These are phyloP conservation scores for Nymphalis c-album DNA, from an alignment of 2,888 invertebrate species.

Conservation along the genomic window DNA sequence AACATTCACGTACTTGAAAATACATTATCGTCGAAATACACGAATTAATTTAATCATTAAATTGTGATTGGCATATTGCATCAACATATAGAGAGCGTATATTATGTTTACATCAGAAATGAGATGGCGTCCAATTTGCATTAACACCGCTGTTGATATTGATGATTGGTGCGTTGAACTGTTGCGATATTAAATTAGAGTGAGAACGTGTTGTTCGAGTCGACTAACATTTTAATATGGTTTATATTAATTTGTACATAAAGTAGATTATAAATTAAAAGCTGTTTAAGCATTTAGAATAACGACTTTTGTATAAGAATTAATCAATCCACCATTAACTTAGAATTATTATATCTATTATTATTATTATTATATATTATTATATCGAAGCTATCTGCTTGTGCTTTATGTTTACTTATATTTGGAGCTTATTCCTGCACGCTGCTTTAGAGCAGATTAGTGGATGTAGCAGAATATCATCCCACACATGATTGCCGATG, in stretches of 20 bases:
- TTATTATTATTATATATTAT: no score
- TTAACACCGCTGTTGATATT: constrained; percentile 47
- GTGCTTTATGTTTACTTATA: no score
- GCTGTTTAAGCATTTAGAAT: neutral
- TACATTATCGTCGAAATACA: neutral
- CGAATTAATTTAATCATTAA: constrained; percentile 3
- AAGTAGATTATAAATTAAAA: neutral
- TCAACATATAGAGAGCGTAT: neutral
- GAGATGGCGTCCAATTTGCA: constrained; percentile 46
- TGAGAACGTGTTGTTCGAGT: neutral
- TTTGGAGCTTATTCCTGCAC: no score
- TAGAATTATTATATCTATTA: no score
- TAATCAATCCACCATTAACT: no score
- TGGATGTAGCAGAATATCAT: no score
- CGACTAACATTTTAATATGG: neutral
- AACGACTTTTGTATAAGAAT: neutral
- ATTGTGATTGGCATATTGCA: constrained; percentile 1
- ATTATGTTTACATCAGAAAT: constrained; percentile 46
- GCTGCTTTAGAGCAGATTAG: no score
- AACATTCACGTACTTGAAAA: neutral
- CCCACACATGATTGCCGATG: no score
- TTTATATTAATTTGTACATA: neutral
- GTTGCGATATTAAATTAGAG: constrained; percentile 10
- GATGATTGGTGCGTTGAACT: constrained; percentile 36
- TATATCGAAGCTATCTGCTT: no score